Percentiles rank a stretch among this genome's conserved stretches.
These are phyloP conservation scores for Atherix ibis DNA, from an alignment of 2,888 invertebrate genomes.

Conservation along the genomic window DNA sequence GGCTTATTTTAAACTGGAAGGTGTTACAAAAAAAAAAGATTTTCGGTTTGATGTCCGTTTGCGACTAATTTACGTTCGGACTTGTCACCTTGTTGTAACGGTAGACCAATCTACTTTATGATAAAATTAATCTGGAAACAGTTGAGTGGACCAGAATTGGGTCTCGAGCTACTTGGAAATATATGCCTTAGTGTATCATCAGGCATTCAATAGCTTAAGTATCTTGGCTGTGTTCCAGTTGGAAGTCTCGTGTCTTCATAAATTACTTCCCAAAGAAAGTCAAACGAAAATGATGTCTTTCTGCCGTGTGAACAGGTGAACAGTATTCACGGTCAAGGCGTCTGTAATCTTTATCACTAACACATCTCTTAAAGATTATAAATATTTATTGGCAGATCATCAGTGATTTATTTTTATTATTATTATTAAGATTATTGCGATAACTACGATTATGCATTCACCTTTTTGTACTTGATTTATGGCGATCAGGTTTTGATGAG, in stretches of 20 bases:
- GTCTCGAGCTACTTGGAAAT: neutral
- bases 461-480: too few species aligned
- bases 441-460: too few species aligned
- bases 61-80: neutral
- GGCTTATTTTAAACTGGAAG: too few species aligned
- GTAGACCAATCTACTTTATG: neutral
- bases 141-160: neutral
- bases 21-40: too few species aligned
- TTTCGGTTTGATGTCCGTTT: neutral
- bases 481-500: too few species aligned
- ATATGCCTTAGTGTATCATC: neutral
- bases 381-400: too few species aligned
- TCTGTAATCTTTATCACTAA: neutral
- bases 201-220: neutral
- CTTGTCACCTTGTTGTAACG: neutral
- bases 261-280: too few species aligned
- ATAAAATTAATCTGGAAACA: neutral
- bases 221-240: neutral
- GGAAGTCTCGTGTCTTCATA: too few species aligned
- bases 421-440: too few species aligned
- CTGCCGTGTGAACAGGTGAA: too few species aligned
- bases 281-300: too few species aligned
- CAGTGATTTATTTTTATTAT: too few species aligned
- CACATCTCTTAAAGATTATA: neutral
- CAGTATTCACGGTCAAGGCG: neutral